phyloP scores from a whole-genome alignment of 2,888 invertebrate genomes.

The Brassicogethes aeneus region DNA sequence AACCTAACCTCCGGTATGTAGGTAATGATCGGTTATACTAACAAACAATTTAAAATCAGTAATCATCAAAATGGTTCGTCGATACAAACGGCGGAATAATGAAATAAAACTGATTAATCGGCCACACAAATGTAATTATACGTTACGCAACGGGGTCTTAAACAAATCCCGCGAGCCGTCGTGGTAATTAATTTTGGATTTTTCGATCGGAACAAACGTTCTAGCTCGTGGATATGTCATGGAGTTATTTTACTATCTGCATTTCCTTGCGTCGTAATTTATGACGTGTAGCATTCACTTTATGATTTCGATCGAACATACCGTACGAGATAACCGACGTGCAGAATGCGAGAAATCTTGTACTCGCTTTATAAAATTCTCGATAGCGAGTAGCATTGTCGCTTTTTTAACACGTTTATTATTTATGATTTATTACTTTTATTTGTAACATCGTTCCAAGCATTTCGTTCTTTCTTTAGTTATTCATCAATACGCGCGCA shows the following conservation, averaged over 20 bases:
- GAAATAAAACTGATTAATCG: slow-evolving; percentile 20
- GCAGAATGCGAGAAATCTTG: not conserved
- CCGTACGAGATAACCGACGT: not conserved
- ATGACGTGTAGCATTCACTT: not conserved
- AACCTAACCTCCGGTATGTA: not conserved
- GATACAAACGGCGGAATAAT: slow-evolving; percentile 19
- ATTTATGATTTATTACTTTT: not conserved
- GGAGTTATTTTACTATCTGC: not conserved
- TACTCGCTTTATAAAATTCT: not conserved
- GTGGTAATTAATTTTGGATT: not conserved
- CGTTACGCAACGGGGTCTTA: not conserved
- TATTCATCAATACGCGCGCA: too few relatives aligned
- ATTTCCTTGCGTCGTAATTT: not conserved
- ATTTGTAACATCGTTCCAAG: too few relatives aligned
- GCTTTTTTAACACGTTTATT: not conserved
- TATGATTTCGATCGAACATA: not conserved
- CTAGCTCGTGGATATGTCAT: not conserved
- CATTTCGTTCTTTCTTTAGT: too few relatives aligned
- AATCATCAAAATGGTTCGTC: slow-evolving; percentile 22
- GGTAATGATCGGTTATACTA: slow-evolving; percentile 23
- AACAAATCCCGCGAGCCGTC: not conserved
- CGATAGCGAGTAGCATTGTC: not conserved
- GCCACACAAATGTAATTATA: slow-evolving; percentile 27
- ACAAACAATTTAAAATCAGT: slow-evolving; percentile 21
- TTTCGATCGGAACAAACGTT: not conserved